Conservation (phyloP, 2,888 invertebrate species). For the Apodemia mormo region DNA sequence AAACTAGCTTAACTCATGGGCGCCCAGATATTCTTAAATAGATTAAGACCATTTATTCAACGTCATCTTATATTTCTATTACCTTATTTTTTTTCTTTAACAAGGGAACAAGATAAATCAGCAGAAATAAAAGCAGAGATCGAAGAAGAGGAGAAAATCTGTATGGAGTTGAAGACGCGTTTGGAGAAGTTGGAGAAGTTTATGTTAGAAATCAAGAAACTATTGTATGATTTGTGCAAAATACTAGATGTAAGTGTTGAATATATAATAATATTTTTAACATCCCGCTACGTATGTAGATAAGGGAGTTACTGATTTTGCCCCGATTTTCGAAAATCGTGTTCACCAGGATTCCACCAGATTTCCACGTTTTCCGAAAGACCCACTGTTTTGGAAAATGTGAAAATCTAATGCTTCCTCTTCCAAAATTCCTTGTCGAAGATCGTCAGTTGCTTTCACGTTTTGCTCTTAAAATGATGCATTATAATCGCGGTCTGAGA, state of each 20-base stretch:
- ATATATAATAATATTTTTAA: not conserved
- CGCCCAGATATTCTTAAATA: not conserved
- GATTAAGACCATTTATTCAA: too few relatives aligned
- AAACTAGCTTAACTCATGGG: not conserved
- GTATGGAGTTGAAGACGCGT: constrained; percentile 52
- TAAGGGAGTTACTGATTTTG: too few relatives aligned
- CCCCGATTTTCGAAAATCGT: too few relatives aligned
- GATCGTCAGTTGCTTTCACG: too few relatives aligned
- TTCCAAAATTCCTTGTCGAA: too few relatives aligned
- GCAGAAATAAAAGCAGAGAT: constrained; percentile 84
- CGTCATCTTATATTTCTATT: not conserved
- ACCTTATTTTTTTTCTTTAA: not conserved
- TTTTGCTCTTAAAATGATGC: too few relatives aligned
- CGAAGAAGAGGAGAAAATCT: constrained; percentile 62
- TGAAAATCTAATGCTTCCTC: too few relatives aligned
- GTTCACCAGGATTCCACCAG: too few relatives aligned
- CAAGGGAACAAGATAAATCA: constrained; percentile 87
- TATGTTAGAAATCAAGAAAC: constrained; percentile 67
- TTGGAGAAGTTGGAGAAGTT: constrained; percentile 63
- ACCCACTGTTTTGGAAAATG: too few relatives aligned
- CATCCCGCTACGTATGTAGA: too few relatives aligned
- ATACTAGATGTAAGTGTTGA: constrained; percentile 64
- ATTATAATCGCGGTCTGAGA: too few relatives aligned
- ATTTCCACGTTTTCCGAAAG: too few relatives aligned
- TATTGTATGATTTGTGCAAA: constrained; percentile 70